Conservation (phyloP, 1,140 invertebrate species). For the Drosophila burlai region DNA sequence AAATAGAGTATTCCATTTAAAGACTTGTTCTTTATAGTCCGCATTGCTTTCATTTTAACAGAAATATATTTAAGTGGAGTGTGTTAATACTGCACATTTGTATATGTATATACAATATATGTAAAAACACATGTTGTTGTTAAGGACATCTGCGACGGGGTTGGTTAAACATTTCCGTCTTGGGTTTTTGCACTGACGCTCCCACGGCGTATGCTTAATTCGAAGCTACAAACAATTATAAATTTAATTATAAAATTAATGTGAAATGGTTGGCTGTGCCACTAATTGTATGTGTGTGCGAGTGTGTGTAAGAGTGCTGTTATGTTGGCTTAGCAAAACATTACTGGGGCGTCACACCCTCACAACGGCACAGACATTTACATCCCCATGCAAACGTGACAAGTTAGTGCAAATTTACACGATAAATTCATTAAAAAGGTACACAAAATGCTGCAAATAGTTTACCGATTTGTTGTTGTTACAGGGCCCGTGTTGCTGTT, state of each 20-base stretch:
- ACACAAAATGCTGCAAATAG: conserved; percentile 72
- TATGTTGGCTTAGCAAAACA: conserved; percentile 53
- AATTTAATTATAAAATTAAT: conserved; percentile 75
- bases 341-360: conserved; percentile 40
- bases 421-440: conserved; percentile 83
- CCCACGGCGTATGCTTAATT: conserved; percentile 20
- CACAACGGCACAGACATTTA: not conserved
- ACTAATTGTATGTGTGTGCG: conserved; percentile 23
- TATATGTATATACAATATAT: conserved; percentile 3
- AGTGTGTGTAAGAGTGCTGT: conserved; percentile 17
- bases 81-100: conserved; percentile 11
- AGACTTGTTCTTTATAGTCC: too few species aligned
- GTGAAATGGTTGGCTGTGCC: conserved; percentile 1
- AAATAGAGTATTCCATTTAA: too few species aligned
- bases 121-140: conserved; percentile 9
- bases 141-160: conserved; percentile 56
- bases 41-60: not conserved
- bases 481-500: conserved; percentile 3
- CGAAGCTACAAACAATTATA: conserved; percentile 60
- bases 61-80: conserved; percentile 24
- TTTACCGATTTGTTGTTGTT: conserved; percentile 41
- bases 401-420: conserved; percentile 74
- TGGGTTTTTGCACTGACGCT: conserved; percentile 38
- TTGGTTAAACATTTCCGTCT: conserved; percentile 63
- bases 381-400: conserved; percentile 37